A percentile compares a stretch with the other conserved stretches of the same genome.
Conservation (phyloP, 2,113 vertebrate genomes). For the Bujurquina vittata region DNA sequence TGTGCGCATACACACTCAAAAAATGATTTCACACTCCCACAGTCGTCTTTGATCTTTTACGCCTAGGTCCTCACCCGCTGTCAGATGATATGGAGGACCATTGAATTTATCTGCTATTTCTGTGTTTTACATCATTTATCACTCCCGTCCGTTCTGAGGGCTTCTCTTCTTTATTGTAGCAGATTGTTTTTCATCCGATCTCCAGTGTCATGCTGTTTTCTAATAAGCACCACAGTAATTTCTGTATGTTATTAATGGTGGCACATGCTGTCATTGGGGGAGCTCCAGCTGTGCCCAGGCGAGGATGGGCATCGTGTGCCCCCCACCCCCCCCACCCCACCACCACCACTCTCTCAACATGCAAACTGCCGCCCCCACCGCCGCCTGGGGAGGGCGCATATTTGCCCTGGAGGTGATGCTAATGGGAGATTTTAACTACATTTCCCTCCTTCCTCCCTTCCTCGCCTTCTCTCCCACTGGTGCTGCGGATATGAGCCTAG, state of each 20-base stretch:
- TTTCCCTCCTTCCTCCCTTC: slow-evolving; percentile 62
- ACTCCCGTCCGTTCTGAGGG: slow-evolving; percentile 15
- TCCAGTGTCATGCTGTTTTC: slow-evolving; percentile 65
- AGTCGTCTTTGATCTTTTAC: slow-evolving; percentile 50
- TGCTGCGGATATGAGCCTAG: slow-evolving; percentile 74
- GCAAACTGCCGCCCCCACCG: not conserved
- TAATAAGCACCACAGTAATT: slow-evolving; percentile 68
- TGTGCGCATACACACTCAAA: not conserved
- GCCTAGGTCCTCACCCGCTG: slow-evolving; percentile 30
- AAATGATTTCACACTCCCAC: slow-evolving; percentile 41
- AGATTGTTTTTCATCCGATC: slow-evolving; percentile 66
- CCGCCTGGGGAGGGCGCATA: slow-evolving; percentile 39
- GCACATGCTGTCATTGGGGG: slow-evolving; percentile 3
- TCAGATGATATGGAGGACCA: slow-evolving; percentile 32
- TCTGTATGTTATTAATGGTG: slow-evolving; percentile 66
- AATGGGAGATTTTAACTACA: slow-evolving; percentile 75
- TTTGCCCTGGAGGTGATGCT: slow-evolving; percentile 70
- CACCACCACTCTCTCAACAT: slow-evolving; percentile 5
- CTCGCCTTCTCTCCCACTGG: slow-evolving; percentile 62
- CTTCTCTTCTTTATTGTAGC: slow-evolving; percentile 45
- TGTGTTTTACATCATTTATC: slow-evolving; percentile 60
- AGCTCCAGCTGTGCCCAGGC: slow-evolving; percentile 55
- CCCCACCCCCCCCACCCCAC: no score
- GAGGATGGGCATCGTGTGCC: slow-evolving; percentile 13
- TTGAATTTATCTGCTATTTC: slow-evolving; percentile 37